Evolutionary conservation across 2,888 invertebrate genomes (phyloP).

Genomic region (Diaphora mendica): DNA sequence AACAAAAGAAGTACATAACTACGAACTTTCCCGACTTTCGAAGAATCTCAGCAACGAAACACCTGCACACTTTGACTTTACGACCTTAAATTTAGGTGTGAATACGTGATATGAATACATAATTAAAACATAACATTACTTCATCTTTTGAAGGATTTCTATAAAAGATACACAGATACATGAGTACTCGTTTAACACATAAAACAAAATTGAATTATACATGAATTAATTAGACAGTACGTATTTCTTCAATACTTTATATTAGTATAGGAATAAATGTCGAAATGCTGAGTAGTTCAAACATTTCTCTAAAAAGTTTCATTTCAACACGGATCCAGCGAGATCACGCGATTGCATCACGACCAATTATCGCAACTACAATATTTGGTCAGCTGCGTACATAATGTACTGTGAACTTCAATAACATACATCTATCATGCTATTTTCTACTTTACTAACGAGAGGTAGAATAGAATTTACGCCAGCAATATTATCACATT

Average conservation of each 20-base stretch:
- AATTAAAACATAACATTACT: slow-evolving; percentile 3
- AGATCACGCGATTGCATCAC: slow-evolving; percentile 84
- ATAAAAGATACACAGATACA: background rate
- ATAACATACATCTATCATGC: slow-evolving; percentile 34
- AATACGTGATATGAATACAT: background rate
- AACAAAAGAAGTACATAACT: slow-evolving; percentile 29
- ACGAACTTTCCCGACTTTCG: slow-evolving; percentile 11
- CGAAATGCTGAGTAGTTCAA: slow-evolving; percentile 25
- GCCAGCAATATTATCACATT: slow-evolving; percentile 15
- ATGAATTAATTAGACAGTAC: background rate
- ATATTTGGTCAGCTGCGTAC: slow-evolving; percentile 86
- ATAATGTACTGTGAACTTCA: slow-evolving; percentile 63
- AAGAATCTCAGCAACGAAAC: slow-evolving; percentile 16
- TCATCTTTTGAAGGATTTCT: slow-evolving; percentile 1
- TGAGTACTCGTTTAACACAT: background rate
- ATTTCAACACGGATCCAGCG: slow-evolving; percentile 55
- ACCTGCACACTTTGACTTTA: slow-evolving; percentile 16
- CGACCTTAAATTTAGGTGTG: slow-evolving; percentile 5
- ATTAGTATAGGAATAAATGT: slow-evolving; percentile 4
- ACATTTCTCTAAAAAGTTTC: slow-evolving; percentile 44
- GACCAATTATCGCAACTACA: slow-evolving; percentile 84
- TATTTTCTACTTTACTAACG: slow-evolving; percentile 39
- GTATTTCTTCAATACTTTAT: background rate
- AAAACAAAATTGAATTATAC: background rate
- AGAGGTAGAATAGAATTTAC: slow-evolving; percentile 39